These are phyloP conservation scores for Cyphomyrus plagiostoma DNA, from an alignment of 2,113 vertebrate genomes.

Conservation along the genomic window DNA sequence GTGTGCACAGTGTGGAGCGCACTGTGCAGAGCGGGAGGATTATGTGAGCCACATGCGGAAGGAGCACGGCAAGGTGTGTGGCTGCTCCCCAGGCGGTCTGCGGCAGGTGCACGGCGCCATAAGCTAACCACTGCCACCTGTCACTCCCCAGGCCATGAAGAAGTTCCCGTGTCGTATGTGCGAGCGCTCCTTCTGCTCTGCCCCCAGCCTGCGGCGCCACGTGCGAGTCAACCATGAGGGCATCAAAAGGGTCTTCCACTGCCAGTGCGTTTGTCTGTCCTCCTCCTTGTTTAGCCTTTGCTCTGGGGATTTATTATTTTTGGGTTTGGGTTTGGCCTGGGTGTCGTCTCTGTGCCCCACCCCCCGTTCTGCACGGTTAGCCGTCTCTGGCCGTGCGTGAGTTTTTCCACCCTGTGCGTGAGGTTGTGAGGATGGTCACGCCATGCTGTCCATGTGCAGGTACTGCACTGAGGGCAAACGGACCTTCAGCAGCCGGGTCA, in stretches of 20 bases:
- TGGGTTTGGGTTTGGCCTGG: not conserved
- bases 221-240: slow-evolving; percentile 91
- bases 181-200: slow-evolving; percentile 88
- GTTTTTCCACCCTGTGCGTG: not conserved
- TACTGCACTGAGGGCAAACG: slow-evolving; percentile 78
- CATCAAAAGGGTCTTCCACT: slow-evolving; percentile 75
- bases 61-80: slow-evolving; percentile 80
- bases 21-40: slow-evolving; percentile 74
- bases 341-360: not conserved
- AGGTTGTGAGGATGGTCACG: not conserved
- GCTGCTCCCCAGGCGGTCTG: not conserved
- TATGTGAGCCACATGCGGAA: slow-evolving; percentile 87
- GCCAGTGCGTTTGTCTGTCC: slow-evolving; percentile 67
- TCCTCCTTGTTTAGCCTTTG: not conserved
- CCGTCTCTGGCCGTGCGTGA: not conserved
- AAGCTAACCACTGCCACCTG: not conserved
- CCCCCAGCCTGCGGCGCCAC: slow-evolving; percentile 83
- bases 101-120: not conserved
- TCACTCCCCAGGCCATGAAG: slow-evolving; percentile 69
- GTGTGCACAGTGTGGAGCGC: slow-evolving; percentile 74
- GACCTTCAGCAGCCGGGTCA: slow-evolving; percentile 83
- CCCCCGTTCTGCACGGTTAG: not conserved
- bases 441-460: slow-evolving; percentile 45
- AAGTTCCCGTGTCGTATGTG: slow-evolving; percentile 91
- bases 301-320: not conserved